These are phyloP conservation scores for Bubo bubo DNA, from an alignment of 2,113 vertebrate species.

Conservation along the genomic window DNA sequence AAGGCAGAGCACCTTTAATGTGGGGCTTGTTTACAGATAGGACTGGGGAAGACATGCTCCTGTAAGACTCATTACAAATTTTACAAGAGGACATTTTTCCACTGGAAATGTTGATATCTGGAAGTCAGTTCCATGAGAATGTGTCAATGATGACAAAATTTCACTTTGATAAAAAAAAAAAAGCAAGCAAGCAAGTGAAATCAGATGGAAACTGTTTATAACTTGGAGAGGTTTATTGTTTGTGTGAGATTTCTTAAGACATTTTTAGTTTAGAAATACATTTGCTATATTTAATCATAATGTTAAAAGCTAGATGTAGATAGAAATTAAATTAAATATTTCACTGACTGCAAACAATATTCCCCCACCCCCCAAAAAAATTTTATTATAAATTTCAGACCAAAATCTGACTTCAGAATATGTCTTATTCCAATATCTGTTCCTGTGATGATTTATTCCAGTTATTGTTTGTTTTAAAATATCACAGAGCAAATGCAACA, in stretches of 20 bases:
- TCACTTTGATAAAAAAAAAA: background rate
- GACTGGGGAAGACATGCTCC: background rate
- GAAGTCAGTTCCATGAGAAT: background rate
- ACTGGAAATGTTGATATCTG: background rate
- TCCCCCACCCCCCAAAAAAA: rapidly evolving
- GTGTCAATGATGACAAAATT: background rate
- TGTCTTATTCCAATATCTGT: background rate
- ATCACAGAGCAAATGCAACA: background rate
- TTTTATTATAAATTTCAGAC: background rate
- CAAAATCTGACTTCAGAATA: background rate
- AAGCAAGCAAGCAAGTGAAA: background rate
- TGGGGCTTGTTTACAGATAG: background rate
- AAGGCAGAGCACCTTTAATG: background rate
- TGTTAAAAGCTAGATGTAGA: background rate
- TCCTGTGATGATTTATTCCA: background rate
- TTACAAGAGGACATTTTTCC: background rate
- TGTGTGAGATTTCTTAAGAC: background rate
- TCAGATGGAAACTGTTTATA: background rate
- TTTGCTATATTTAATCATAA: background rate
- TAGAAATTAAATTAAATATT: background rate
- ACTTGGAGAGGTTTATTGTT: background rate
- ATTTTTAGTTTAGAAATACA: background rate
- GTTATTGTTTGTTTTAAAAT: background rate
- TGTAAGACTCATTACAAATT: background rate
- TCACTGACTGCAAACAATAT: background rate